Conservation (phyloP, 2,888 invertebrate genomes). For the Caenorhabditis sp. region DNA sequence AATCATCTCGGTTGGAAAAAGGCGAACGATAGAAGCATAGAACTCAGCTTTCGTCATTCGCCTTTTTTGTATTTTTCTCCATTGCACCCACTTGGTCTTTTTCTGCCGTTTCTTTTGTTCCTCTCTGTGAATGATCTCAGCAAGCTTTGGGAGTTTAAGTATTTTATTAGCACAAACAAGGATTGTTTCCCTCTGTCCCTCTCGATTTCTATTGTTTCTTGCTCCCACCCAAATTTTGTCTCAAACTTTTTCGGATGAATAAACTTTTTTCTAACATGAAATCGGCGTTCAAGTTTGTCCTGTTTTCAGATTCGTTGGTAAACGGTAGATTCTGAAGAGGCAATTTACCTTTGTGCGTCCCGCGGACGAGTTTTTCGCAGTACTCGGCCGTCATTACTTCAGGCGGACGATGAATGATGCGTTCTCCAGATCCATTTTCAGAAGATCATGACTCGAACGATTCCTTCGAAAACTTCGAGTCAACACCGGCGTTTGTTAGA, state of each 20-base stretch:
- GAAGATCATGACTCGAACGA: slow-evolving; percentile 41
- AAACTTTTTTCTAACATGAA: slow-evolving; percentile 64
- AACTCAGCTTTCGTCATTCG: background rate
- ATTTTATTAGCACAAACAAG: slow-evolving; percentile 56
- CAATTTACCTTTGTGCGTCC: background rate
- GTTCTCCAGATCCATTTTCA: slow-evolving; percentile 50
- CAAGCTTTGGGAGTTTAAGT: slow-evolving; percentile 54
- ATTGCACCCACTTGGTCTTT: slow-evolving; percentile 59
- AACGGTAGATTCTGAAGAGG: background rate
- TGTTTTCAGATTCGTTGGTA: background rate
- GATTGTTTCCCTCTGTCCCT: slow-evolving; percentile 23
- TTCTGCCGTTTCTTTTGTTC: slow-evolving; percentile 55
- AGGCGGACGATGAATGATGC: slow-evolving; percentile 42
- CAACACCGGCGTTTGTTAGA: background rate
- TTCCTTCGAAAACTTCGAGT: slow-evolving; percentile 45
- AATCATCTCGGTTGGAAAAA: slow-evolving; percentile 24
- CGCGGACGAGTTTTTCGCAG: background rate
- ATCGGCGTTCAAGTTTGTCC: background rate
- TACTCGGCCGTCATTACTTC: background rate
- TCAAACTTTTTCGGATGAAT: slow-evolving; percentile 60
- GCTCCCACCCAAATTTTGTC: slow-evolving; percentile 44
- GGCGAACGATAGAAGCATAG: slow-evolving; percentile 4
- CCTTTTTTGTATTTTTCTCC: slow-evolving; percentile 13
- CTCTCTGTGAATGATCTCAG: slow-evolving; percentile 70
- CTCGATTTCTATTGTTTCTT: slow-evolving; percentile 44